Evolutionary conservation across 2,888 invertebrate genomes (phyloP).

Genomic region (Ophion slaviceki): DNA sequence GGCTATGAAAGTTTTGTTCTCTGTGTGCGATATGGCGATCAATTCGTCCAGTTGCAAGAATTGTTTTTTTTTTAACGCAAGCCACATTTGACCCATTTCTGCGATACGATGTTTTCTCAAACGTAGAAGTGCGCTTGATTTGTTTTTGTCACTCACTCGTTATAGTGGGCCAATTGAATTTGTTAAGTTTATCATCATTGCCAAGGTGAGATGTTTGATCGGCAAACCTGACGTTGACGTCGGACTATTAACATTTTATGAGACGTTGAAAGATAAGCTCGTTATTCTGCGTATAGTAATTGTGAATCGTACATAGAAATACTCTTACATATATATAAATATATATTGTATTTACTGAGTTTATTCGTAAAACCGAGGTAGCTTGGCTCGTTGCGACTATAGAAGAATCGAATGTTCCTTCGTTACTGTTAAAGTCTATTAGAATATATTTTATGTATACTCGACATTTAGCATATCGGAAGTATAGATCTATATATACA

Average conservation of each 20-base stretch:
- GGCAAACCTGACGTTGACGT: constrained; percentile 50
- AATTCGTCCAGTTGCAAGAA: too few species aligned
- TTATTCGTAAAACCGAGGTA: constrained; percentile 20
- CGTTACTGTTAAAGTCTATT: constrained; percentile 59
- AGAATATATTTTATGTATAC: constrained; percentile 58
- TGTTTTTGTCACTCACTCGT: not conserved
- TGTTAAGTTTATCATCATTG: constrained; percentile 50
- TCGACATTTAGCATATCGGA: constrained; percentile 12
- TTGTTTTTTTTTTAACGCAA: not conserved
- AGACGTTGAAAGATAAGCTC: constrained; percentile 50
- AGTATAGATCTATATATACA: not conserved
- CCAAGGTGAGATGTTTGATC: constrained; percentile 3
- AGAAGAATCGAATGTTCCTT: constrained; percentile 26
- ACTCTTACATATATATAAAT: constrained; percentile 29
- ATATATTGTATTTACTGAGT: not conserved
- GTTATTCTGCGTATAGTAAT: constrained; percentile 55
- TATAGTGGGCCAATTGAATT: constrained; percentile 29
- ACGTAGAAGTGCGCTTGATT: constrained; percentile 13
- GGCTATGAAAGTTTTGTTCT: too few species aligned
- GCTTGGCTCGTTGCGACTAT: constrained; percentile 40
- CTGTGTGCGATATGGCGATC: too few species aligned
- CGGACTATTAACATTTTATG: constrained; percentile 56
- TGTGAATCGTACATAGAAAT: constrained; percentile 29
- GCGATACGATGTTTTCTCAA: not conserved
- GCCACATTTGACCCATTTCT: not conserved